A percentile compares a stretch with the other conserved stretches of the same genome.
Evolutionary conservation across 2,888 invertebrate species (phyloP).

Genomic region (Morinoia aosen): DNA sequence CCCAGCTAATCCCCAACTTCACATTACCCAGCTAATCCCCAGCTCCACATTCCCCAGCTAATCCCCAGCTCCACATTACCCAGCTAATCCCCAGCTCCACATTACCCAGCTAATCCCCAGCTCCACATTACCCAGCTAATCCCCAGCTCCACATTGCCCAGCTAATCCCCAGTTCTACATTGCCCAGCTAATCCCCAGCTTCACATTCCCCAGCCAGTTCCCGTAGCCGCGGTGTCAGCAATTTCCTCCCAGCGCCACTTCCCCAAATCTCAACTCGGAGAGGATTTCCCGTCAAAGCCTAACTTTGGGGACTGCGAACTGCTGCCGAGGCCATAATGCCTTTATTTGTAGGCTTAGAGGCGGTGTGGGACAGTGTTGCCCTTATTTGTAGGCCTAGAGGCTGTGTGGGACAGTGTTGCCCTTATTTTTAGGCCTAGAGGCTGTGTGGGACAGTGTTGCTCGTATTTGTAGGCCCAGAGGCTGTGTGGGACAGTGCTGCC

Average conservation of each 20-base stretch:
- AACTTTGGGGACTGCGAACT: conserved; percentile 12
- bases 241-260: neutral
- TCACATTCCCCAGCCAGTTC: neutral
- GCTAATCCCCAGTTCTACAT: neutral
- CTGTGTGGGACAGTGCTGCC: too few species aligned
- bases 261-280: neutral
- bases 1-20: too few species aligned
- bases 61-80: neutral
- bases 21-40: too few species aligned
- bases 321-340: neutral
- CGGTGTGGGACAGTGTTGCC: neutral
- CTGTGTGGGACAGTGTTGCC: neutral
- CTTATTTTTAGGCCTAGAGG: neutral
- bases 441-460: neutral
- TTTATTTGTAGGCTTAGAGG: neutral
- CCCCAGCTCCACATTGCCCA: too few species aligned
- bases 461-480: neutral
- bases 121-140: too few species aligned
- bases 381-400: neutral
- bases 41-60: neutral
- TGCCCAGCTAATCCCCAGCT: neutral
- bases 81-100: neutral
- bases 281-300: neutral
- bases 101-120: neutral
- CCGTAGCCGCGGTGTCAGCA: neutral